Percentiles rank a stretch among this genome's conserved stretches.
Conservation (phyloP, 1,140 invertebrate genomes). For the Marisa cornuarietis region DNA sequence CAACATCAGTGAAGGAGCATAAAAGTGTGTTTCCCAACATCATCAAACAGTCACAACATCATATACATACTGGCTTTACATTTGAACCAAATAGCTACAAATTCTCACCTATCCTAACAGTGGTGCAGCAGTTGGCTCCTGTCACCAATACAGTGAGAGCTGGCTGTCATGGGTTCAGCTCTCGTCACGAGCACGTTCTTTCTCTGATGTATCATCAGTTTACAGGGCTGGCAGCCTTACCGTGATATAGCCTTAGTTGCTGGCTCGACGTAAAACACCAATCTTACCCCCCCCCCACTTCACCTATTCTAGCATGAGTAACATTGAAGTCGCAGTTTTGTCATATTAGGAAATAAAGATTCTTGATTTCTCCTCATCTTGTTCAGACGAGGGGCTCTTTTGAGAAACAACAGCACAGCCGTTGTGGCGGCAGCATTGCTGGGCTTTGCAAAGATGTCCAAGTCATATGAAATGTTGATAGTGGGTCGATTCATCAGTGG, state of each 20-base stretch:
- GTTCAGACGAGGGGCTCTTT: slow-evolving; percentile 90
- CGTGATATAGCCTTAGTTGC: not conserved
- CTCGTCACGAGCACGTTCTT: not conserved
- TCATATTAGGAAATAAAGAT: too few species aligned
- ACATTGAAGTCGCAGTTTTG: too few species aligned
- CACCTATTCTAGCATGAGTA: too few species aligned
- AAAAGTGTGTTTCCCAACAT: too few species aligned
- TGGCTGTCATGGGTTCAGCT: not conserved
- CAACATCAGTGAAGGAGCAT: too few species aligned
- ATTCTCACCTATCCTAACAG: too few species aligned
- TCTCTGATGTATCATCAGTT: not conserved
- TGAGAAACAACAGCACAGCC: slow-evolving; percentile 94
- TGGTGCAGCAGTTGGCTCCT: too few species aligned
- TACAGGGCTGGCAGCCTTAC: not conserved
- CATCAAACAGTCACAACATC: too few species aligned
- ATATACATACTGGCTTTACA: too few species aligned
- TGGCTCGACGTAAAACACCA: not conserved
- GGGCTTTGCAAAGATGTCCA: slow-evolving; percentile 90
- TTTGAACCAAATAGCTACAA: too few species aligned
- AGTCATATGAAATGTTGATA: slow-evolving; percentile 95
- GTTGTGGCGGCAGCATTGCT: slow-evolving; percentile 92
- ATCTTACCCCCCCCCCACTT: not conserved
- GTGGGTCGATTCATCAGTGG: slow-evolving; percentile 96
- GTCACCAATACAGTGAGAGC: too few species aligned
- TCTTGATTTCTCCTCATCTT: slow-evolving; percentile 1